phyloP scores from a whole-genome alignment of 2,113 vertebrate genomes.

The Forbesichthys papilliferus region DNA sequence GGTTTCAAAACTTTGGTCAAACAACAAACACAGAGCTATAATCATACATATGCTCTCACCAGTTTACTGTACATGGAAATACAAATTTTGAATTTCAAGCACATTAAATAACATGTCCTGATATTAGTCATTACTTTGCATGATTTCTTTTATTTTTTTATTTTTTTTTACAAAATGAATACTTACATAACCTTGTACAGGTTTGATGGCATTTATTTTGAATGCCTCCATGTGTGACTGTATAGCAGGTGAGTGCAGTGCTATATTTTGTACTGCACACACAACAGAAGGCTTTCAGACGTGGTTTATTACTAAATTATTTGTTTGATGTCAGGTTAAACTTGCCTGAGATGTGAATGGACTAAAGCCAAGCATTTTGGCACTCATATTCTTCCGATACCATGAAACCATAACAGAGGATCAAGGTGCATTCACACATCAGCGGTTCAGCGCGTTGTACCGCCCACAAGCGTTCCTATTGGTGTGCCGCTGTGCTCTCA shows the following conservation, averaged over 20 bases:
- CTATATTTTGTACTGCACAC: conserved; percentile 18
- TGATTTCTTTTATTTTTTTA: not conserved
- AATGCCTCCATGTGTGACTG: conserved; percentile 12
- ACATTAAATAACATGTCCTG: conserved; percentile 22
- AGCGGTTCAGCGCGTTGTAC: too few species aligned
- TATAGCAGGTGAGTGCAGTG: conserved; percentile 21
- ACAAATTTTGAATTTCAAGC: conserved; percentile 47
- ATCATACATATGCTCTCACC: not conserved
- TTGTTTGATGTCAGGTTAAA: conserved; percentile 29
- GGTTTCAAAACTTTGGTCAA: conserved; percentile 74
- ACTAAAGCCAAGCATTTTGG: conserved; percentile 26
- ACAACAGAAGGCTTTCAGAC: conserved; percentile 12
- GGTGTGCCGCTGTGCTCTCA: too few species aligned
- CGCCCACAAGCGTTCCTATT: too few species aligned
- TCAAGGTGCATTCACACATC: not conserved
- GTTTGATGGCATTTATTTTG: conserved; percentile 23
- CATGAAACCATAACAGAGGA: conserved; percentile 7
- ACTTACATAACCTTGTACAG: conserved; percentile 9
- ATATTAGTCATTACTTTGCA: conserved; percentile 7
- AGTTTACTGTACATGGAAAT: conserved; percentile 4
- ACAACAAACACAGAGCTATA: conserved; percentile 28
- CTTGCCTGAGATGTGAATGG: conserved; percentile 53
- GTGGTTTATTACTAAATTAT: conserved; percentile 24
- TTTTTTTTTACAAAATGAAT: conserved; percentile 7
- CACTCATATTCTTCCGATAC: conserved; percentile 25